Evolutionary conservation across 2,888 invertebrate genomes (phyloP), one percentile per base, ranked within the genome.

Genomic region (Hirtodrosophila histrioides): DNA sequence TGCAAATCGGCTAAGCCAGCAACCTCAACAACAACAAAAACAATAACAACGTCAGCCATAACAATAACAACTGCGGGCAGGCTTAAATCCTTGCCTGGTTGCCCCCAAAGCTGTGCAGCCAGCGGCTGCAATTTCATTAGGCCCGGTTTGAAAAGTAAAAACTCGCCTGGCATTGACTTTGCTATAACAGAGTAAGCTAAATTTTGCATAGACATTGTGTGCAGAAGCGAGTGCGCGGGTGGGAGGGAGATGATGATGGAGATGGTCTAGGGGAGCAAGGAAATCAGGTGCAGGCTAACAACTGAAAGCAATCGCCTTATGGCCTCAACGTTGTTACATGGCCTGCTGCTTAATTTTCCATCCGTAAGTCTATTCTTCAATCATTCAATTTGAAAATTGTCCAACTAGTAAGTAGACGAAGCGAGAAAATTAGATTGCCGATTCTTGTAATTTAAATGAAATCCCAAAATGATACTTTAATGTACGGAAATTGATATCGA

Each of bases 81-180:
- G 53, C 56, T 53, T 49, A 40, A 61, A 36, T 51, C 58, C 31
- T 31, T 48, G 11, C 36, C 50, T 29, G 17, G 27, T 12, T 41
- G 49, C 39, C 31, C 4, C 33, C 45, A 36, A 40, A 63, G 45
- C 67, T 71, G 56, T 57, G 53, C 39, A 53, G 37, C 61, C 35
- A 57, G 46, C 24, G 53, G 56, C 36, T 69, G 75, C 69, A 69
- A 74, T 73, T 73, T 64, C 75, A 74, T 73, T 69, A 74, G 69
- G 40, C 54, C 35, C 29, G 11, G 17, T 12, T 27, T 31, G 35
- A 8, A 36, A 9, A 48, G 33, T 11, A 51, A 43, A 44, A 53
- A 36, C 31, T 54, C 43, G 41, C 35, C 53, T 58, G 48, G 27
- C 48, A 66, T 49, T 56, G 64, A 55, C 50, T 56, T 39, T 66